Percentiles rank a stretch among this genome's conserved stretches.
Conservation (phyloP, 2,888 invertebrate genomes). For the Troilus luridus region DNA sequence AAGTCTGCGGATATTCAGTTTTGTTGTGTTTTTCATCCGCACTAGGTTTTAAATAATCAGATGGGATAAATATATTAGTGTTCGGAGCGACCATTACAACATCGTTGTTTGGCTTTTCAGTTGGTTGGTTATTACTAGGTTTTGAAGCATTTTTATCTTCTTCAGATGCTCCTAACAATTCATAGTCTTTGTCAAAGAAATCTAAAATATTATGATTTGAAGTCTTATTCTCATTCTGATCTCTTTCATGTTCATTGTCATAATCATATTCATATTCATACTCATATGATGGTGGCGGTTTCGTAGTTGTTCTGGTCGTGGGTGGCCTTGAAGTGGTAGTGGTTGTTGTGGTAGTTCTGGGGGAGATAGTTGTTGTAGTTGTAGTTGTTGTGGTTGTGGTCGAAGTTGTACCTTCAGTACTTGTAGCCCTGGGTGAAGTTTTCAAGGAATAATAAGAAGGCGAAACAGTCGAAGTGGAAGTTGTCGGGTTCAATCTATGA, state of each 20-base stretch:
- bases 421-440: conserved; percentile 66
- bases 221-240: conserved; percentile 54
- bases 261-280: conserved; percentile 65
- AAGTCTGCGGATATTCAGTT: conserved; percentile 24
- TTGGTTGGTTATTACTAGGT: not conserved
- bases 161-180: conserved; percentile 60
- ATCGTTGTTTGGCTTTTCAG: conserved; percentile 26
- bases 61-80: conserved; percentile 53
- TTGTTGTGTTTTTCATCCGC: conserved; percentile 20
- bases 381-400: conserved; percentile 67
- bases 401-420: conserved; percentile 66
- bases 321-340: conserved; percentile 63
- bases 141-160: conserved; percentile 46
- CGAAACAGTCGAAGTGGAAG: conserved; percentile 65
- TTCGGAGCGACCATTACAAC: conserved; percentile 46
- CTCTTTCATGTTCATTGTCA: conserved; percentile 58
- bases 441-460: conserved; percentile 66
- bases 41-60: conserved; percentile 52
- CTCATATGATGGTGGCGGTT: conserved; percentile 62
- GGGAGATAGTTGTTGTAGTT: conserved; percentile 68
- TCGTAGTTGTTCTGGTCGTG: conserved; percentile 65
- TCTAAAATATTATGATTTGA: conserved; percentile 53
- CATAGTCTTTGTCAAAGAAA: conserved; percentile 60
- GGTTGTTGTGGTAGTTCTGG: conserved; percentile 62
- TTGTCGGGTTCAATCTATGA: conserved; percentile 63